Evolutionary conservation across 2,888 invertebrate genomes (phyloP).

Genomic region (Tiliacea citrago): DNA sequence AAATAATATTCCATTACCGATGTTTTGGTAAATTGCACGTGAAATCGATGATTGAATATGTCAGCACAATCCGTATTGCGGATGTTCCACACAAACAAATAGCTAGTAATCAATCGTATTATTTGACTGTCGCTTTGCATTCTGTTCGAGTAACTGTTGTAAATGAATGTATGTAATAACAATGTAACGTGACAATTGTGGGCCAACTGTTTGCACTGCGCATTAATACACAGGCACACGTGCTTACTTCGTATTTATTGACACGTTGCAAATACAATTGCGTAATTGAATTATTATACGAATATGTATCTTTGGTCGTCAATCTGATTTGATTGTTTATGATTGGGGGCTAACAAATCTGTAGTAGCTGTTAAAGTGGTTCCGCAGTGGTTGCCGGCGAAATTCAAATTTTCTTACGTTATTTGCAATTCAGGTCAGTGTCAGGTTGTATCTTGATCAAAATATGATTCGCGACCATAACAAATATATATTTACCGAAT

Average conservation of each 20-base stretch:
- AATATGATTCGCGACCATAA: too few relatives aligned
- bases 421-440: too few relatives aligned
- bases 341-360: background rate
- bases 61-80: conserved; percentile 76
- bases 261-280: conserved; percentile 39
- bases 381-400: too few relatives aligned
- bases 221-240: conserved; percentile 44
- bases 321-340: conserved; percentile 14
- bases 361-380: too few relatives aligned
- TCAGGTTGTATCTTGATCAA: too few relatives aligned
- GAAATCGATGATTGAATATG: conserved; percentile 82
- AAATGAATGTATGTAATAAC: conserved; percentile 71
- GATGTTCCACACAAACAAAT: conserved; percentile 80
- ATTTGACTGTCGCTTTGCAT: conserved; percentile 73
- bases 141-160: conserved; percentile 52
- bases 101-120: conserved; percentile 81
- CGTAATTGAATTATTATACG: conserved; percentile 43
- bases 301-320: conserved; percentile 19
- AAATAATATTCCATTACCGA: conserved; percentile 65
- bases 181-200: conserved; percentile 64
- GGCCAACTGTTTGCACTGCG: conserved; percentile 45
- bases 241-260: conserved; percentile 46
- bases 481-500: too few relatives aligned
- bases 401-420: too few relatives aligned
- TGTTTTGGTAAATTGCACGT: conserved; percentile 77